phyloP scores from a whole-genome alignment of 1,140 invertebrate species.

The Papilio dardanus region DNA sequence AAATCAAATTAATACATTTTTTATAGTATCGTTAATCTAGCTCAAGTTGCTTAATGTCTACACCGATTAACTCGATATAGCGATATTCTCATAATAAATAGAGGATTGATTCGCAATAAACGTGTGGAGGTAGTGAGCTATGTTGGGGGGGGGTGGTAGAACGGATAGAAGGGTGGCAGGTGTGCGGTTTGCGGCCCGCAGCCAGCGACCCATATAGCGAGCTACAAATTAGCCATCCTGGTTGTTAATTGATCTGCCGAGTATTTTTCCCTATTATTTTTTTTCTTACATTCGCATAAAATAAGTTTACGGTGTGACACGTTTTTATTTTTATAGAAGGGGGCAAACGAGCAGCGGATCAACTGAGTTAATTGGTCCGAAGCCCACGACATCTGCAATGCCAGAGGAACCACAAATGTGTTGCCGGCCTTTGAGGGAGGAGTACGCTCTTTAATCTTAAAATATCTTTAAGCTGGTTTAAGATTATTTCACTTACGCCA shows the following conservation, averaged over 20 bases:
- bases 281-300: not conserved
- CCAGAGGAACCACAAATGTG: too few relatives aligned
- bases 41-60: not conserved
- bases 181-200: constrained; percentile 1
- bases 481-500: constrained; percentile 80
- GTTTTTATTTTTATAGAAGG: too few relatives aligned
- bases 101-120: constrained; percentile 26
- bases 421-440: too few relatives aligned
- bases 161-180: not conserved
- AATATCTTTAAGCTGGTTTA: too few relatives aligned
- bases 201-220: constrained; percentile 18
- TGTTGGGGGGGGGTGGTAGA: not conserved
- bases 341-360: too few relatives aligned
- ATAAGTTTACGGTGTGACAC: too few relatives aligned
- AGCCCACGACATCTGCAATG: too few relatives aligned
- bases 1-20: not conserved
- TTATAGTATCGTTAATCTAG: not conserved
- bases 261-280: not conserved
- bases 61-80: constrained; percentile 3
- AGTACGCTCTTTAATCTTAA: too few relatives aligned
- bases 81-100: not conserved
- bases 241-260: constrained; percentile 5
- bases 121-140: not conserved
- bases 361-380: too few relatives aligned
- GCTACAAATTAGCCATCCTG: constrained; percentile 13